These are phyloP conservation scores for Hemitrygon akajei DNA, from an alignment of 2,797 vertebrate species.

Conservation along the genomic window DNA sequence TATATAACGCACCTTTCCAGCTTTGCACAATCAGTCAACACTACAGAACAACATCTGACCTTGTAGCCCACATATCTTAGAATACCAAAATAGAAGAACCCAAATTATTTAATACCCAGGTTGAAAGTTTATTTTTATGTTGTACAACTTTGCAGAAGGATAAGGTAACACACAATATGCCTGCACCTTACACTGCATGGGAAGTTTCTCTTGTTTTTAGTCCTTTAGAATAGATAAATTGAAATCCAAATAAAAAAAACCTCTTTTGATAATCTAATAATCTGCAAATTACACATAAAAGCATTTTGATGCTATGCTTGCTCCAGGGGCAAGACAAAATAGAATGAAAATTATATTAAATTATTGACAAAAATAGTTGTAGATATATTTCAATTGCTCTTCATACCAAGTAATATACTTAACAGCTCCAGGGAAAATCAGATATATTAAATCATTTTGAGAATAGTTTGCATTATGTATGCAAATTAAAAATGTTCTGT, in stretches of 20 bases:
- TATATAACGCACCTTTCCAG: not conserved
- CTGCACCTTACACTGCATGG: not conserved
- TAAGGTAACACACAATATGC: too few relatives aligned
- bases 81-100: not conserved
- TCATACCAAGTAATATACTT: not conserved
- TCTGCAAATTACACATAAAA: not conserved
- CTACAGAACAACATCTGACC: not conserved
- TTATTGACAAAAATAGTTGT: not conserved
- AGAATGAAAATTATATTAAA: not conserved
- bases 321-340: not conserved
- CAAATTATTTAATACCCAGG: not conserved
- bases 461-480: not conserved
- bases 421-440: not conserved
- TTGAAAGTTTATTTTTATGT: not conserved
- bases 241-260: not conserved
- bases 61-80: not conserved
- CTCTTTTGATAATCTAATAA: not conserved
- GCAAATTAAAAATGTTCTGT: not conserved
- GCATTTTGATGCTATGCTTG: not conserved
- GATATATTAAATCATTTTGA: conserved; percentile 11
- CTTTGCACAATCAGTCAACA: not conserved
- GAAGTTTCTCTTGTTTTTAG: too few relatives aligned
- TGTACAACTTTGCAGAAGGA: not conserved
- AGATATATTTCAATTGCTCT: not conserved
- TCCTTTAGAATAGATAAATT: not conserved